Evolutionary conservation across 2,797 vertebrate genomes (phyloP).

Genomic region (Xiphorhynchus erythropygius): DNA sequence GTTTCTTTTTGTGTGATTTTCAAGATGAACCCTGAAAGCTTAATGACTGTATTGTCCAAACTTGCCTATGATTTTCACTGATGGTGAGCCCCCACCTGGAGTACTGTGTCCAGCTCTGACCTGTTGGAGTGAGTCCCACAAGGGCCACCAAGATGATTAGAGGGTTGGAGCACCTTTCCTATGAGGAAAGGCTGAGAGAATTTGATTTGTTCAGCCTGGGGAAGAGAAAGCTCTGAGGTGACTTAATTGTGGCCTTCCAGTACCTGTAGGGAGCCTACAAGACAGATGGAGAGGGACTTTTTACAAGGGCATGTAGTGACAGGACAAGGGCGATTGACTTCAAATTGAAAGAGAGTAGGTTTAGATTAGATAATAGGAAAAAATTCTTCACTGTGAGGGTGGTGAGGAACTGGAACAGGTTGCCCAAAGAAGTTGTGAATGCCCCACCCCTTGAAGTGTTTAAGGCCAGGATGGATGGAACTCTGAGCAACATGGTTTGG

Average conservation of each 20-base stretch:
- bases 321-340: rapidly evolving
- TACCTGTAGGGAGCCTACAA: not conserved
- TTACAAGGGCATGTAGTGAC: not conserved
- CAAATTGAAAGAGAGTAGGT: not conserved
- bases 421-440: not conserved
- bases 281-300: not conserved
- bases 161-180: not conserved
- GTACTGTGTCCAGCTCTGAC: not conserved
- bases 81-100: not conserved
- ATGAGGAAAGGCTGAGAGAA: not conserved
- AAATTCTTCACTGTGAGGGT: not conserved
- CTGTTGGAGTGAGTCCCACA: not conserved
- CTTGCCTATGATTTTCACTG: not conserved
- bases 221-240: not conserved
- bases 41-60: not conserved
- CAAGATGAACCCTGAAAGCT: not conserved
- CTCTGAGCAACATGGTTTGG: not conserved
- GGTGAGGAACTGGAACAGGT: not conserved
- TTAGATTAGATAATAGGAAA: not conserved
- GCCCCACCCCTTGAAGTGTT: not conserved
- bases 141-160: not conserved
- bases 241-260: not conserved
- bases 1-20: not conserved
- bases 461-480: not conserved
- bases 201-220: not conserved